These are phyloP conservation scores for Carettochelys insculpta DNA, from an alignment of 2,113 vertebrate genomes.

Conservation along the genomic window DNA sequence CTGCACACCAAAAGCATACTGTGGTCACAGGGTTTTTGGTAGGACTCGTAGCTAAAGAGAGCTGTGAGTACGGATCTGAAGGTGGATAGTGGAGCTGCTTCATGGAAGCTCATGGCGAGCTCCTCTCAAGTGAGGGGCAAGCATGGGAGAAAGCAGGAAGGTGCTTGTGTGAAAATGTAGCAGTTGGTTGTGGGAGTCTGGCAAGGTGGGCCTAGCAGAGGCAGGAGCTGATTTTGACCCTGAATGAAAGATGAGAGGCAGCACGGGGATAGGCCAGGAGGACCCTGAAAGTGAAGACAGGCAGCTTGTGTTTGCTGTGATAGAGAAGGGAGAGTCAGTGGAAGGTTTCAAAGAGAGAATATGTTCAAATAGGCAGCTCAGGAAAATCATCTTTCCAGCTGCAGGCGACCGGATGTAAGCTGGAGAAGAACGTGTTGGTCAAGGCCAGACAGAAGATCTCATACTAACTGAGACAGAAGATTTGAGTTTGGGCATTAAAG, in stretches of 20 bases:
- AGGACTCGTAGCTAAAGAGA: not conserved
- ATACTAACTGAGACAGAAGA: too few relatives aligned
- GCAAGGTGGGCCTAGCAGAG: not conserved
- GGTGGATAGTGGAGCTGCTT: too few relatives aligned
- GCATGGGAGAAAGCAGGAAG: not conserved
- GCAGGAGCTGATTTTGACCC: not conserved
- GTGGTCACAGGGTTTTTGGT: not conserved
- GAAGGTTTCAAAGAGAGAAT: too few relatives aligned
- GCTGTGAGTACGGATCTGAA: not conserved
- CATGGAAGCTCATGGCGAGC: not conserved
- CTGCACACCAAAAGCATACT: not conserved
- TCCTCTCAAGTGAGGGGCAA: not conserved
- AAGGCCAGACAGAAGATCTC: too few relatives aligned
- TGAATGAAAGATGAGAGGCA: not conserved
- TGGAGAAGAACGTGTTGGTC: too few relatives aligned
- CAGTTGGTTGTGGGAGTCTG: not conserved
- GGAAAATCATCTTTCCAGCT: too few relatives aligned
- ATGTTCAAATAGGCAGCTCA: too few relatives aligned
- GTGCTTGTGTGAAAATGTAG: not conserved
- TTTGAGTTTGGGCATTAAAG: not conserved
- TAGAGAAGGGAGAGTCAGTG: accelerated
- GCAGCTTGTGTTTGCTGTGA: not conserved
- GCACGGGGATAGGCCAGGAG: not conserved
- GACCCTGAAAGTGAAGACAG: not conserved
- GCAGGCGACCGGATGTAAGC: too few relatives aligned